Base-by-base conservation (phyloP, 2,888 invertebrate genomes). In the Aradus depressus region DNA sequence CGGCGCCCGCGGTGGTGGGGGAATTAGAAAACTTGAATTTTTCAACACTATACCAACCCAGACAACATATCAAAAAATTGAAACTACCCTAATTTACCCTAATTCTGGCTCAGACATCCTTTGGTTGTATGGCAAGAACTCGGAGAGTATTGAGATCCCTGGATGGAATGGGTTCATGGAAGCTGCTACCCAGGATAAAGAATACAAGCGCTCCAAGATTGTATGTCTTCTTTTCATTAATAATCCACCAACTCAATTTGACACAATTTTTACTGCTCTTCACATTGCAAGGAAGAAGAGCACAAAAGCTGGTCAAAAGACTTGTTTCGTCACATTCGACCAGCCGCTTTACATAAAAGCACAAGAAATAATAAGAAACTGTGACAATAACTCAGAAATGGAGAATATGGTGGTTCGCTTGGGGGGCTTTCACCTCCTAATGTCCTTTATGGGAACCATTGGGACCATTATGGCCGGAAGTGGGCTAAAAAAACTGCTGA, bases 381-480 rank as follows among this genome's bases (percentile, higher is more conserved):
- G n/a, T n/a, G n/a, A n/a, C n/a, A n/a, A n/a, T n/a, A n/a, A n/a
- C n/a, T 37, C 58, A 50, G 50, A 57, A n/a, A 37, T 45, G 10
- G 21, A 25, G 3, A 45, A 44, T 8, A 43, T 57, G 2, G 51
- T 59, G 42, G 59, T 63, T 42, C 57, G 63, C 53, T 58, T 65
- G 37, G 64, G 64, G 10, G 62, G 63, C 4, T 64, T 64, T 57
- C 64, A 65, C 52, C 34, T 60, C 23, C 25, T 64, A 21, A 64
- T 68, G 66, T 67, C 64, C 1, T 67, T 62, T 58, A 45, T 66
- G 38, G 63, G 64, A 47, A 31, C 62, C 26, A 58, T 67, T 38
- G 66, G 66, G 21, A 54, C 59, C 44, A 58, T 66, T 23, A 68
- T 68, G 66, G 55, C 55, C 14, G 66, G 66, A 52, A 68, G 66